Conservation (phyloP, 2,113 vertebrate genomes). For the Phoxinus phoxinus region DNA sequence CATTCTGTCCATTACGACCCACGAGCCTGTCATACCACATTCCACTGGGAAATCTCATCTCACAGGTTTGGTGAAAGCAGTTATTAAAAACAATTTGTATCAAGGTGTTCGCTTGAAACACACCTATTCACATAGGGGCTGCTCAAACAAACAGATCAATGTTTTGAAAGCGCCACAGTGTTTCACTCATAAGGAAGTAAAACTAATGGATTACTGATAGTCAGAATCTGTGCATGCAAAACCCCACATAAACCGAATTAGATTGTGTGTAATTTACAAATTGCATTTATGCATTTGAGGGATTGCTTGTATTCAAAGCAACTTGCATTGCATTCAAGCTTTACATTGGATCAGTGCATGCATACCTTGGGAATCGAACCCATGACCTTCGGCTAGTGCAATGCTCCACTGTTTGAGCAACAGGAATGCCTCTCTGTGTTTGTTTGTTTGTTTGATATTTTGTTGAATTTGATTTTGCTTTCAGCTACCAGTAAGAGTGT, state of each 20-base stretch:
- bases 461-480: not conserved
- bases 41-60: constrained; percentile 5
- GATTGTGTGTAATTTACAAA: not conserved
- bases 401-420: not conserved
- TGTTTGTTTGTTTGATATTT: not conserved
- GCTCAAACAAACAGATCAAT: not conserved
- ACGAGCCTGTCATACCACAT: constrained; percentile 10
- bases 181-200: not conserved
- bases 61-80: not conserved
- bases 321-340: not conserved
- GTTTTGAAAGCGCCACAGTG: not conserved
- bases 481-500: not conserved
- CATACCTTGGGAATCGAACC: not conserved
- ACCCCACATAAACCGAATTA: not conserved
- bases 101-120: not conserved
- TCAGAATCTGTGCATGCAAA: not conserved
- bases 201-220: not conserved
- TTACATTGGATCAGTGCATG: not conserved
- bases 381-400: not conserved
- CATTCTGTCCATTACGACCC: not conserved
- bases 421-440: not conserved
- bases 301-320: not conserved
- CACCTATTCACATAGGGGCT: not conserved
- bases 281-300: not conserved
- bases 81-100: constrained; percentile 34